Evolutionary conservation across 2,888 invertebrate species (phyloP).

Genomic region (Brachyopa scutellaris): DNA sequence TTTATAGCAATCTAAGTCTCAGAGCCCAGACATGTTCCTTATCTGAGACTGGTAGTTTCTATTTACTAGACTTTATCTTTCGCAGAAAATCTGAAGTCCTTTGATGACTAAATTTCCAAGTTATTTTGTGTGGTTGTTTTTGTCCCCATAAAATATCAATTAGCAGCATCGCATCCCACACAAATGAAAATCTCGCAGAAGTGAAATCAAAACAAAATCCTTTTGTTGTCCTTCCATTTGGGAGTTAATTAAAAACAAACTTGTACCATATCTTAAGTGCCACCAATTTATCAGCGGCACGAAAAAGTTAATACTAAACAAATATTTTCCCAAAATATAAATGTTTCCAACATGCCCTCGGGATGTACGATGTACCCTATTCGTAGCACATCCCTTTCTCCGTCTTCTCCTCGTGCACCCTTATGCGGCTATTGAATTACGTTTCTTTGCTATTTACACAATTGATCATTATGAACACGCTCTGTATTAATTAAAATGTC

Average conservation of each 20-base stretch:
- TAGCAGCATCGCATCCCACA: neutral
- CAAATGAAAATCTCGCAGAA: neutral
- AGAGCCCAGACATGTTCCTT: too few relatives aligned
- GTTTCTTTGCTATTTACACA: conserved; percentile 61
- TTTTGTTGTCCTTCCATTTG: conserved; percentile 41
- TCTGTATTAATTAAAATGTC: conserved; percentile 80
- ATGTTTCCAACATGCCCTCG: conserved; percentile 13
- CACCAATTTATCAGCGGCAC: conserved; percentile 47
- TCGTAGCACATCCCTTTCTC: neutral
- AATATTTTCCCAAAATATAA: conserved; percentile 59
- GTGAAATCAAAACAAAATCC: conserved; percentile 7
- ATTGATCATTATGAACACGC: conserved; percentile 66
- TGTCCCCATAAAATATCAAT: too few relatives aligned
- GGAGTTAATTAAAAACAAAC: conserved; percentile 44
- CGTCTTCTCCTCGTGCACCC: conserved; percentile 14
- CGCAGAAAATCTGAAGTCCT: too few relatives aligned
- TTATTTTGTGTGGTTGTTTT: too few relatives aligned
- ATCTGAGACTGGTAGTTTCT: too few relatives aligned
- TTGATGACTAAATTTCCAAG: too few relatives aligned
- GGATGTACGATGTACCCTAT: neutral
- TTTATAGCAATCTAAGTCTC: too few relatives aligned
- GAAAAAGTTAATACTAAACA: conserved; percentile 52
- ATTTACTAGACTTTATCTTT: too few relatives aligned
- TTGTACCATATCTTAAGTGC: conserved; percentile 37
- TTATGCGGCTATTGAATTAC: conserved; percentile 66